Evolutionary conservation across 2,888 invertebrate genomes (phyloP), one percentile per base, ranked within the genome.

Genomic region (Dione vanillae): DNA sequence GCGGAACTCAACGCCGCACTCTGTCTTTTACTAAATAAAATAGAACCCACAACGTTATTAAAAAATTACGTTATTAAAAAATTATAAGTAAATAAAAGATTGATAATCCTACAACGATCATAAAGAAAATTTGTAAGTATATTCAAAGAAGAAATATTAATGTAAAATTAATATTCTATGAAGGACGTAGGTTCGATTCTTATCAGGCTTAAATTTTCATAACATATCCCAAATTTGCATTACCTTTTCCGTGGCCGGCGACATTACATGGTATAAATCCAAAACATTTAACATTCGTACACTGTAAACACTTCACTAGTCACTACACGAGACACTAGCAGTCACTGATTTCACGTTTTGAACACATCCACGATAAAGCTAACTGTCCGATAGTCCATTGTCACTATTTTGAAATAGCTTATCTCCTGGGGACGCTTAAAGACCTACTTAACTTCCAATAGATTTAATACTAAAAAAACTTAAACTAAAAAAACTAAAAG

Each of bases 171-270:
- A 47, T 5, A 49, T 16, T 16, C 11, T 49, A 49, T 19, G 11
- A 19, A 19, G 19, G 19, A 19, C 19, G 11, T 49, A 5, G 47
- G 11, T 11, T 49, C 19, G 10, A 3, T 49, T 47, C 16, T 5
- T 16, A 16, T 16, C 10, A n/a, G 16, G n/a, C 47, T 16, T 1
- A 47, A 16, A 10, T 47, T 3, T 10, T 47, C 16, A 47, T 16
- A 16, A 10, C 10, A 27, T 27, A 27, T 27, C 2, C 27, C 27
- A 27, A 3, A 27, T 3, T 27, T 27, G 27, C n/a, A 27, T 37
- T 72, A 74, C 74, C 74, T 74, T 74, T 19, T 72, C 74, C 20
- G 74, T 74, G 12, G 72, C 74, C 19, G 70, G 72, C n/a, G 74
- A 74, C 74, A 74, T 74, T 49, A 74, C 72, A 74, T 74, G 27